Evolutionary conservation across 1,140 invertebrate species (phyloP), one percentile per base, ranked within the genome.

Genomic region (Zaprionus inermis): DNA sequence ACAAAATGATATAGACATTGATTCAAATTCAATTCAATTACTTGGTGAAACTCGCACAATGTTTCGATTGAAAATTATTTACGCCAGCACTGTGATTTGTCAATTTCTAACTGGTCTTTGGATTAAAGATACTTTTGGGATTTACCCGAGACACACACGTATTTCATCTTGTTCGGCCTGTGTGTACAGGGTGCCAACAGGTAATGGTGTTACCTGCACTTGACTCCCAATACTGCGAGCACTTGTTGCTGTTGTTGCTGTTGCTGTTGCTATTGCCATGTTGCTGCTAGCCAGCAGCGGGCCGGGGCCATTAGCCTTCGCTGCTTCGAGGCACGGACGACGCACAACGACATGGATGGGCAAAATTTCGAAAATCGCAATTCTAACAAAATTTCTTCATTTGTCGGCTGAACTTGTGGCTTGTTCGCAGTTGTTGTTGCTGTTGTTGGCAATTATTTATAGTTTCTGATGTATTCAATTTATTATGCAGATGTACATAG

Each of bases 361-460:
- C n/a, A 78, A 67, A 86, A 78, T 41, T 72, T 67, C 44, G 63
- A 82, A 86, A 88, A 83, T 76, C 74, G 73, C 81, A 89, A 83
- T 89, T 89, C 84, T 89, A 86, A 88, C 84, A 84, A 89, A 89
- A 89, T 89, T 89, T 89, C 80, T 89, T 89, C 80, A 89, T 89
- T 89, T 84, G 54, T 38, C 55, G 24, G 63, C 64, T 78, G 76
- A 77, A 83, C 81, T 83, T 82, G 74, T 77, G 59, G 74, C 73
- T 67, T 73, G 74, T 74, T 76, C 71, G 76, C 79, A 82, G 83
- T 28, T 28, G 24, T 28, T 28, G 24, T 10, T 10, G 30, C 5
- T 9, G 30, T 88, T 88, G 84, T 78, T 88, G 84, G 84, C 72
- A 83, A 89, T 89, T 89, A 89, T 89, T 89, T 89, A 89, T 89